These are phyloP conservation scores for Acipenser oxyrinchus DNA, from an alignment of 2,797 vertebrate species.

Conservation along the genomic window DNA sequence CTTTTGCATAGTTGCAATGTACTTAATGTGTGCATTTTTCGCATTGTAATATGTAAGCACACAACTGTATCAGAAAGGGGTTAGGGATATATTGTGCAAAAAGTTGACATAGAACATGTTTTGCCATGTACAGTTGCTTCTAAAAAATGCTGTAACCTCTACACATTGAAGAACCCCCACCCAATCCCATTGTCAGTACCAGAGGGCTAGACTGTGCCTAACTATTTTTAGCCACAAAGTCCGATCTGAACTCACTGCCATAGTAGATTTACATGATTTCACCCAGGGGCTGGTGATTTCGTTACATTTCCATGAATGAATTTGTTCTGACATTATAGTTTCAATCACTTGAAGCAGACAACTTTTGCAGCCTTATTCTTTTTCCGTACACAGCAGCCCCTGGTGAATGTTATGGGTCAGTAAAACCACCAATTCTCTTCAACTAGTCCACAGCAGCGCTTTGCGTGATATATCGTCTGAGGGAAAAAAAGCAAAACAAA, in stretches of 20 bases:
- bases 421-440: background rate
- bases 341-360: slow-evolving; percentile 44
- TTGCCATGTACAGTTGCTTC: background rate
- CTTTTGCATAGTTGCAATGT: too few species aligned
- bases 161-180: slow-evolving; percentile 31
- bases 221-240: slow-evolving; percentile 42
- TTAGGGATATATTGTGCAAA: background rate
- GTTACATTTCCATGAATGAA: slow-evolving; percentile 43
- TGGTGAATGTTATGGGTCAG: background rate
- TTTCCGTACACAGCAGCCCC: background rate
- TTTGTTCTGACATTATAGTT: slow-evolving; percentile 50
- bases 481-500: too few species aligned
- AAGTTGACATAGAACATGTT: background rate
- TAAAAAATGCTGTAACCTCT: slow-evolving; percentile 2
- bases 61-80: too few species aligned
- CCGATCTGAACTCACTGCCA: slow-evolving; percentile 40
- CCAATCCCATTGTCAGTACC: slow-evolving; percentile 41
- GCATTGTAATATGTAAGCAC: too few species aligned
- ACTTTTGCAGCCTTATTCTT: slow-evolving; percentile 15
- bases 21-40: too few species aligned
- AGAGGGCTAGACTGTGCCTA: slow-evolving; percentile 32
- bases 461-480: too few species aligned
- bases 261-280: slow-evolving; percentile 43
- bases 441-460: too few species aligned
- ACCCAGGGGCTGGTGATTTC: slow-evolving; percentile 35